A percentile compares a stretch with the other conserved stretches of the same genome.
Conservation (phyloP, 2,888 invertebrate species). For the Nineta flava region DNA sequence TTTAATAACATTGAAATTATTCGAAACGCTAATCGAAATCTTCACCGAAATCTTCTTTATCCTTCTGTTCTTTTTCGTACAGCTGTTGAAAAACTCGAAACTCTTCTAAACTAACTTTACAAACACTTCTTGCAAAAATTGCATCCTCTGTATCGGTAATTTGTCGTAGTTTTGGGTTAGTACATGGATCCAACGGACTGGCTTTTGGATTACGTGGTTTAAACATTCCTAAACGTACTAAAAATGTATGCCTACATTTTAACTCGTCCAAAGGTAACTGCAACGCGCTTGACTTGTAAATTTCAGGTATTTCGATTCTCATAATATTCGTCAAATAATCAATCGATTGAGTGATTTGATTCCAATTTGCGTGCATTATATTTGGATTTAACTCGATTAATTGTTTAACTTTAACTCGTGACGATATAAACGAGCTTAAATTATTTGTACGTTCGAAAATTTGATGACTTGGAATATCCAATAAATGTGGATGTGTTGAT, state of each 20-base stretch:
- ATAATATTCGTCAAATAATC: conserved; percentile 3
- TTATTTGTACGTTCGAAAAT: not conserved
- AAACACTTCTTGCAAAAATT: not conserved
- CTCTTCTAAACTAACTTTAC: conserved; percentile 3
- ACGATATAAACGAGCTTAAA: not conserved
- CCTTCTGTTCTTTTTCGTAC: not conserved
- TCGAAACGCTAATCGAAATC: not conserved
- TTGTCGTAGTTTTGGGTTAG: conserved; percentile 3
- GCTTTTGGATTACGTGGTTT: conserved; percentile 5
- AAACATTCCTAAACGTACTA: conserved; percentile 1
- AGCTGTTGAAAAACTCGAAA: conserved; percentile 5
- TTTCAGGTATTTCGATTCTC: conserved; percentile 5
- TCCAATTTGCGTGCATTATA: conserved; percentile 4
- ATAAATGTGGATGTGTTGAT: conserved; percentile 2
- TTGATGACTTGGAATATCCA: not conserved
- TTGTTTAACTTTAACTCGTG: not conserved
- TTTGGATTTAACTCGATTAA: conserved; percentile 4
- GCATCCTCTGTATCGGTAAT: conserved; percentile 2
- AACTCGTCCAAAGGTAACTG: conserved; percentile 1
- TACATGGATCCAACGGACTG: not conserved
- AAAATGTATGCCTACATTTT: conserved; percentile 5
- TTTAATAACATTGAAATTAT: too few species aligned
- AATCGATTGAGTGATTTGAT: not conserved
- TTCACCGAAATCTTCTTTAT: not conserved
- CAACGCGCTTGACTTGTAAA: conserved; percentile 5